Evolutionary conservation across 2,113 vertebrate species (phyloP), one percentile per base, ranked within the genome.

Genomic region (Seriola aureovittata): DNA sequence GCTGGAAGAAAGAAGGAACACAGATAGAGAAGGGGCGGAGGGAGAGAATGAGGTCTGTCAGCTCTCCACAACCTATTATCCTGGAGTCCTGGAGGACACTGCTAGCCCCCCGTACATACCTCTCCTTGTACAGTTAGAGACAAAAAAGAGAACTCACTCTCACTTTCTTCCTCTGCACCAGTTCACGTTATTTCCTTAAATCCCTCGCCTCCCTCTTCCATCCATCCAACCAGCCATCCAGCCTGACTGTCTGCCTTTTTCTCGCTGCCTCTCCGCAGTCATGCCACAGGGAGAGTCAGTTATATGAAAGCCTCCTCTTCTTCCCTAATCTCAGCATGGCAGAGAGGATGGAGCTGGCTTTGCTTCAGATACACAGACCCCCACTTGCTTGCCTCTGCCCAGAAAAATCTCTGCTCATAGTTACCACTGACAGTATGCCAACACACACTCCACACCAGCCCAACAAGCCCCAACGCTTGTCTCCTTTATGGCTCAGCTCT

Each of bases 311-410:
- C 86, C 64, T 89, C 65, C 50, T 85, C 87, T 85, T 81, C 75
- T 80, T 25, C 75, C 80, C 72, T 91, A 93, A 93, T 93, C 91
- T 91, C 86, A 74, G 69, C 38, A 14, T 70, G 76, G 71, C 89
- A 88, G 88, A 87, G 65, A 76, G 77, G 78, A 67, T 86, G 58
- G 75, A 81, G 79, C 72, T 93, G 88, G 90, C 76, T 88, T 81
- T 50, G 59, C 65, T 84, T 91, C 78, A 89, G 71, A 85, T 82
- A 67, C 78, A 85, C 73, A 90, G 82, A 84, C 89, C 81, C 66
- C 80, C 71, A 62, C 63, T 65, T 5, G 16, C 44, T 85, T 55
- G 55, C 82, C 58, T 85, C 60, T 84, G 86, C 85, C 88, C 84
- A 72, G 75, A 75, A 88, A 91, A 85, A 90, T 78, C 84, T 85